Percentiles rank a stretch among this genome's conserved stretches.
Conservation (phyloP, 1,140 invertebrate genomes). For the Drosophila littoralis region DNA sequence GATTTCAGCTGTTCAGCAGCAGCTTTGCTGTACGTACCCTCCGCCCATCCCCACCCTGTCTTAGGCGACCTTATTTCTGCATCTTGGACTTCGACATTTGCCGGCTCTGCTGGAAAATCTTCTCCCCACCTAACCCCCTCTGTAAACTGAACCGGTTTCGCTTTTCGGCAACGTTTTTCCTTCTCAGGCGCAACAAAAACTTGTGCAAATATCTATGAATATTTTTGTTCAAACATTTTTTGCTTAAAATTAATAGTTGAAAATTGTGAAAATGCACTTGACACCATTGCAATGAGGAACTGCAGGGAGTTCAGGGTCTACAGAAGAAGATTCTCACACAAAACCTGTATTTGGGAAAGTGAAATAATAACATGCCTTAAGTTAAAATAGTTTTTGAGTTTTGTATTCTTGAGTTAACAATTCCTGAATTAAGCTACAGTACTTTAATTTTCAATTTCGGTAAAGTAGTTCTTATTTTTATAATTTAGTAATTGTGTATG, state of each 20-base stretch:
- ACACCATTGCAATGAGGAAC: not conserved
- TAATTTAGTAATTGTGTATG: too few relatives aligned
- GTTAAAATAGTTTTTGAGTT: too few relatives aligned
- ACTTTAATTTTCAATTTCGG: too few relatives aligned
- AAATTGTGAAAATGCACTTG: constrained; percentile 5
- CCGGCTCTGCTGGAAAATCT: constrained; percentile 17
- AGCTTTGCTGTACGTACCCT: constrained; percentile 9
- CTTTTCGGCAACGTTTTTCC: constrained; percentile 41
- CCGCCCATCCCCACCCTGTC: not conserved
- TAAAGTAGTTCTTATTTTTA: too few relatives aligned
- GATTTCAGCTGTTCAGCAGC: constrained; percentile 38
- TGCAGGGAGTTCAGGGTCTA: too few relatives aligned
- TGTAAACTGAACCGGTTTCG: constrained; percentile 40
- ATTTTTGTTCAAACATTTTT: not conserved
- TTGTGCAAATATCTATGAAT: constrained; percentile 38
- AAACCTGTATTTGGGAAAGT: too few relatives aligned
- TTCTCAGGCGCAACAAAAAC: constrained; percentile 25
- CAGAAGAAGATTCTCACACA: too few relatives aligned
- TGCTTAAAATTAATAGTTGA: not conserved
- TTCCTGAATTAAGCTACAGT: too few relatives aligned
- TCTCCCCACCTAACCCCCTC: not conserved
- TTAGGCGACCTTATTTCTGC: constrained; percentile 56
- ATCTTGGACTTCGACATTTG: constrained; percentile 69
- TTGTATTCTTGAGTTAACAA: too few relatives aligned
- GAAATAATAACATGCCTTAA: too few relatives aligned